phyloP scores from a whole-genome alignment of 2,888 invertebrate species.

The Hipparchia sbordonii region DNA sequence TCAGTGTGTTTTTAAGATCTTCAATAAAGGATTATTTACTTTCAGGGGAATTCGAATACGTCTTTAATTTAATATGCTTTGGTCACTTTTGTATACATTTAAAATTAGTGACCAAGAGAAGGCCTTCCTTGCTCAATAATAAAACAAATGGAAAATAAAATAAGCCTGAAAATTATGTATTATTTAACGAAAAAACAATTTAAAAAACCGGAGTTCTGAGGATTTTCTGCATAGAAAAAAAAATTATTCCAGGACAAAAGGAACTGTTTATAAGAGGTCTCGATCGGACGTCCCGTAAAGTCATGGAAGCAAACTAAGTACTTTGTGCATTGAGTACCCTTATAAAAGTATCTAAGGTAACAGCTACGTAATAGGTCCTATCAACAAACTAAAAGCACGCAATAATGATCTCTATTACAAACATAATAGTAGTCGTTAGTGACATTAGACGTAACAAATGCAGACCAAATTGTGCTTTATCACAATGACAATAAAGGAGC shows the following conservation, averaged over 20 bases:
- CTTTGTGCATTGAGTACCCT: background rate
- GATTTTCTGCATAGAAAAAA: background rate
- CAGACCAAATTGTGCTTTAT: slow-evolving; percentile 26
- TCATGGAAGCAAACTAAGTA: background rate
- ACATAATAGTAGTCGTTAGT: slow-evolving; percentile 23
- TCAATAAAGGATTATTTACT: background rate
- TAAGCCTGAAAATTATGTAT: too few species aligned
- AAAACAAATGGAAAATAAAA: too few species aligned
- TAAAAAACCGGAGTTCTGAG: too few species aligned
- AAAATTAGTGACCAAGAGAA: too few species aligned
- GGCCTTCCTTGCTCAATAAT: too few species aligned
- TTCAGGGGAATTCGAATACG: too few species aligned
- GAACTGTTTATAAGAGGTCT: background rate
- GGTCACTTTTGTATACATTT: too few species aligned
- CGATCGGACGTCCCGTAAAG: background rate
- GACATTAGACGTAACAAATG: background rate
- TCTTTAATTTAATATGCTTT: too few species aligned
- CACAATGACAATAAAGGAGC: slow-evolving; percentile 13
- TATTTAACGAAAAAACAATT: too few species aligned
- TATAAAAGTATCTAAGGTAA: background rate
- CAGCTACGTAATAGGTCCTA: background rate
- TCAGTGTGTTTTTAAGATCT: background rate
- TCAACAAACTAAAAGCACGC: slow-evolving; percentile 9
- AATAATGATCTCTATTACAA: slow-evolving; percentile 32
- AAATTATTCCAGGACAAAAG: background rate